Evolutionary conservation across 2,797 vertebrate genomes (phyloP), one percentile per base, ranked within the genome.

Genomic region (Rousettus madagascariensis): DNA sequence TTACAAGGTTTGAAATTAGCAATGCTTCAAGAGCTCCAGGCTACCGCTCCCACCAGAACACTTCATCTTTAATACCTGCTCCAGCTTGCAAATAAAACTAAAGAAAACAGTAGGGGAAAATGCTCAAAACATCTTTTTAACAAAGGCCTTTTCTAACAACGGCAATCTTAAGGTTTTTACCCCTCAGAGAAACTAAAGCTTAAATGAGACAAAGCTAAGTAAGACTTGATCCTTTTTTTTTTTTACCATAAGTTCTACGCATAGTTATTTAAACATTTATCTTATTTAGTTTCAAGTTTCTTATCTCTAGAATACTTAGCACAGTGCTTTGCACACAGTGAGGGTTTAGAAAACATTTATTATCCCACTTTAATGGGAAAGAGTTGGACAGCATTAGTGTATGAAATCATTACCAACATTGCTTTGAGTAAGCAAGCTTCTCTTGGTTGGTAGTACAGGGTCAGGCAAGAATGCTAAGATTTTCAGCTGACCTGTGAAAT

Each of bases 1-100:
- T 98, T 97, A 98, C 75, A 95, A 94, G 90, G 95, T 97, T 97
- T 98, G 92, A 98, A 98, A 98, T 98, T 91, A 97, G 96, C 94
- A 46, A 51, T 86, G 87, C 96, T 97, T 97, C 94, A 94, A n/a
- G 38, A 92, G 77, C 93, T 83, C 96, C 28, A 88, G 97, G 91
- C 96, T 97, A 96, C 41, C 66, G 85, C 63, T 95, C 94, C 71
- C 96, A 96, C 88, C 83, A 96, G 93, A 96, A 97, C 94, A 97
- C 92, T 97, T 97, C 95, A 96, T 96, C 74, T 97, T 95, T 89
- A 98, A 97, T 96, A 98, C 65, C 88, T 95, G 51, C 75, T 91
- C 74, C 82, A 95, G 92, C 53, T 86, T 95, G 41, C 91, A 97
- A 98, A 97, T 95, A 94, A 96, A 97, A 71, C 79, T 89, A 95